Evolutionary conservation across 53 echinoderm and acorn worm genomes (phyloP).

Genomic region (Antedon mediterranea): DNA sequence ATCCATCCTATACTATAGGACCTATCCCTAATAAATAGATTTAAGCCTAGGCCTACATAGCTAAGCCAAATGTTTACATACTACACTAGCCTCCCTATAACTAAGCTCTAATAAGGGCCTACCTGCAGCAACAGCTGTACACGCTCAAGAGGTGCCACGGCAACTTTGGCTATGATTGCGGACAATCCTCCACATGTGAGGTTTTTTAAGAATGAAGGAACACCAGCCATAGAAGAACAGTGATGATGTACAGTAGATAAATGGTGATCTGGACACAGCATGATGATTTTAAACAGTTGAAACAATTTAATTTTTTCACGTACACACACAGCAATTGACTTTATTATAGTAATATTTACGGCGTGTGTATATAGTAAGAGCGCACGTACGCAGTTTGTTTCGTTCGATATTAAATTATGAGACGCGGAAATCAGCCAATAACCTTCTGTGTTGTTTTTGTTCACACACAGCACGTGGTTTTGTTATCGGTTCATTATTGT

Average conservation of each 20-base stretch:
- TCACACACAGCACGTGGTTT: background rate
- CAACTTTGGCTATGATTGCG: background rate
- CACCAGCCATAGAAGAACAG: background rate
- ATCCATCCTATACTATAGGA: too few species aligned
- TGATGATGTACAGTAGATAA: background rate
- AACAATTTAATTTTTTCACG: background rate
- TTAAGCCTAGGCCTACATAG: too few species aligned
- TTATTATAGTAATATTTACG: background rate
- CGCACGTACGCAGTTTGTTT: background rate
- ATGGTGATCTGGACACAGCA: background rate
- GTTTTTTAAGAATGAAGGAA: background rate
- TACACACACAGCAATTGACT: background rate
- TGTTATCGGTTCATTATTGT: too few species aligned
- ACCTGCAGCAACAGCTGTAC: background rate
- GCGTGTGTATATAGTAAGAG: background rate
- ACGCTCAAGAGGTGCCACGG: background rate
- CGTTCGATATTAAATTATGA: background rate
- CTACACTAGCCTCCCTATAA: too few species aligned
- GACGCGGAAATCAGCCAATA: background rate
- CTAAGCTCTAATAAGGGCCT: too few species aligned
- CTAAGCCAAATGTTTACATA: too few species aligned
- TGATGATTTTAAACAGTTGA: background rate
- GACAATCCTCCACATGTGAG: background rate
- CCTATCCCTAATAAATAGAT: too few species aligned
- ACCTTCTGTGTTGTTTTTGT: background rate